Evolutionary conservation across 2,888 invertebrate genomes (phyloP).

Genomic region (Metacarcinus magister): DNA sequence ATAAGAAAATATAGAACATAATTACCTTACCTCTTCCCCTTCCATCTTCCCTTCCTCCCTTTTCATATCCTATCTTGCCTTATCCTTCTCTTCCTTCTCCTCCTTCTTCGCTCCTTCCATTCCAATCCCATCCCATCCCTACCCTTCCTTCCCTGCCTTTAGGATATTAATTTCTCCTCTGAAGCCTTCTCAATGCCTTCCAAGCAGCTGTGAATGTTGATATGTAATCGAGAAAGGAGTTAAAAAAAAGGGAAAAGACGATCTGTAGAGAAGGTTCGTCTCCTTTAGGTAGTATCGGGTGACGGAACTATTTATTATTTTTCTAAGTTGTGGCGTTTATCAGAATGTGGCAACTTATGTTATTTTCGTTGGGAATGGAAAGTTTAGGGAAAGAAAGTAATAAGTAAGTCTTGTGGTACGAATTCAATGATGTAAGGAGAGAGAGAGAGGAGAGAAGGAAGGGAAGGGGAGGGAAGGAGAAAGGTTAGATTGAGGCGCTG

Average conservation of each 20-base stretch:
- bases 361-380: too few species aligned
- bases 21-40: neutral
- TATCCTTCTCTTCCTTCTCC: neutral
- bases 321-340: too few species aligned
- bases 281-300: too few species aligned
- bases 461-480: neutral
- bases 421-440: neutral
- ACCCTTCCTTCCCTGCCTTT: neutral
- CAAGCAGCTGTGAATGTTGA: neutral
- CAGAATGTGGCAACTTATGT: too few species aligned
- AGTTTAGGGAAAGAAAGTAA: too few species aligned
- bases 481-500: neutral
- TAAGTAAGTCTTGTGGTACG: too few species aligned
- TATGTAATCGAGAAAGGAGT: neutral
- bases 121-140: neutral
- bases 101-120: neutral
- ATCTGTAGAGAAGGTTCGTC: too few species aligned
- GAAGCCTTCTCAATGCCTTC: neutral
- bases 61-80: neutral
- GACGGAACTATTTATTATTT: too few species aligned
- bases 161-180: neutral
- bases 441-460: neutral
- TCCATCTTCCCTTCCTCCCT: neutral
- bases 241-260: neutral
- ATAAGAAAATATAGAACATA: neutral